These are phyloP conservation scores for Pachycephala philippinensis DNA, from an alignment of 2,113 vertebrate genomes.

Conservation along the genomic window DNA sequence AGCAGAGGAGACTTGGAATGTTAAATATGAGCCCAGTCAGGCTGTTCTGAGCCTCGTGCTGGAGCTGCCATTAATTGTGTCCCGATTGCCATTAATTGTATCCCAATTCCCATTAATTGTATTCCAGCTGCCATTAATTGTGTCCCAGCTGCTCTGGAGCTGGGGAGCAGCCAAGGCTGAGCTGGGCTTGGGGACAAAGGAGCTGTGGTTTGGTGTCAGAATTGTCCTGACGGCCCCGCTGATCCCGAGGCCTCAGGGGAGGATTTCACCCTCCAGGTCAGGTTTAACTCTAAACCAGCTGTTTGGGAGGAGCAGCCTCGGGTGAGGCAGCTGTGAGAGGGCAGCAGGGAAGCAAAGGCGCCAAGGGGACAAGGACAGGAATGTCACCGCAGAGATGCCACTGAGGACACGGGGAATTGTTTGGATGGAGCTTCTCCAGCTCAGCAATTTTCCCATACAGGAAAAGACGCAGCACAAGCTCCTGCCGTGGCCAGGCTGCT, in stretches of 20 bases:
- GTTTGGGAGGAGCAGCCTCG: background rate
- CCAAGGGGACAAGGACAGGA: background rate
- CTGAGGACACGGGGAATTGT: rapidly evolving
- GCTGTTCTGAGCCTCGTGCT: background rate
- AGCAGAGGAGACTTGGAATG: background rate
- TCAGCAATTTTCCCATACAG: background rate
- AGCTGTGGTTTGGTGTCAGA: background rate
- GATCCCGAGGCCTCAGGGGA: background rate
- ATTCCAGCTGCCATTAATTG: background rate
- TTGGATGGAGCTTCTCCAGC: background rate
- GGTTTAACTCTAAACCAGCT: background rate
- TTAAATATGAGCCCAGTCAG: background rate
- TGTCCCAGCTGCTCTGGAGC: background rate
- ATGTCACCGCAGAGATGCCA: background rate
- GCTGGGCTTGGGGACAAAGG: background rate
- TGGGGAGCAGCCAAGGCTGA: background rate
- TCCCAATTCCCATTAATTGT: background rate
- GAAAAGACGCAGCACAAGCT: background rate
- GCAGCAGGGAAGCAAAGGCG: background rate
- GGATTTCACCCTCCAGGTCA: background rate
- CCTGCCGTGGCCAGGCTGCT: background rate
- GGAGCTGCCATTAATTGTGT: background rate
- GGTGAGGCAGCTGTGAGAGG: background rate
- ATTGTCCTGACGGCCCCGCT: background rate
- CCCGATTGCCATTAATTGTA: background rate